Evolutionary conservation across 2,797 vertebrate species (phyloP).

Genomic region (Argya squamiceps): DNA sequence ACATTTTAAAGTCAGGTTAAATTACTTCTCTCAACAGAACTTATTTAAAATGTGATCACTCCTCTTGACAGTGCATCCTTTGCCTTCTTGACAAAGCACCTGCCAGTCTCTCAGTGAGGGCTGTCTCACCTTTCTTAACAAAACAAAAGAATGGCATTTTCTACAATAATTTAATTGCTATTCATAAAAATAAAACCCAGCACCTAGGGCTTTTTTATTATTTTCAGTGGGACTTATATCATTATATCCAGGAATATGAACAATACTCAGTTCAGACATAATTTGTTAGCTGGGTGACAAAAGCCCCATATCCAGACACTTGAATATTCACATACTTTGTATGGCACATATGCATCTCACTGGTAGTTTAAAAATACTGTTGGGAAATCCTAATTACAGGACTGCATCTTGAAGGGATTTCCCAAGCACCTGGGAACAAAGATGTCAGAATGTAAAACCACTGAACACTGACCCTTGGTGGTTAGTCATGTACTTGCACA

Average conservation of each 20-base stretch:
- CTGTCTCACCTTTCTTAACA: neutral
- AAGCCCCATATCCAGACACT: neutral
- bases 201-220: neutral
- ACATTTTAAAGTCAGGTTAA: neutral
- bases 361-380: neutral
- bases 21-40: neutral
- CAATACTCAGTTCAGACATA: neutral
- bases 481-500: conserved; percentile 46
- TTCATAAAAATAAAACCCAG: neutral
- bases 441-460: conserved; percentile 22
- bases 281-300: neutral
- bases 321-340: neutral
- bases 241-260: neutral
- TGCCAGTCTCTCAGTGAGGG: neutral
- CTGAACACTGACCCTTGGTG: conserved; percentile 49
- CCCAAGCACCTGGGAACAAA: conserved; percentile 30
- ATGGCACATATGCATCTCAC: neutral
- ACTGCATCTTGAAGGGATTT: neutral
- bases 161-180: neutral
- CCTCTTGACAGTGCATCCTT: neutral
- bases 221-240: neutral
- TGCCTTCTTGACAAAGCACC: neutral
- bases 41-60: neutral
- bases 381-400: neutral
- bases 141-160: neutral